Evolutionary conservation across 2,888 invertebrate species (phyloP).

Genomic region (Germaria angustata): DNA sequence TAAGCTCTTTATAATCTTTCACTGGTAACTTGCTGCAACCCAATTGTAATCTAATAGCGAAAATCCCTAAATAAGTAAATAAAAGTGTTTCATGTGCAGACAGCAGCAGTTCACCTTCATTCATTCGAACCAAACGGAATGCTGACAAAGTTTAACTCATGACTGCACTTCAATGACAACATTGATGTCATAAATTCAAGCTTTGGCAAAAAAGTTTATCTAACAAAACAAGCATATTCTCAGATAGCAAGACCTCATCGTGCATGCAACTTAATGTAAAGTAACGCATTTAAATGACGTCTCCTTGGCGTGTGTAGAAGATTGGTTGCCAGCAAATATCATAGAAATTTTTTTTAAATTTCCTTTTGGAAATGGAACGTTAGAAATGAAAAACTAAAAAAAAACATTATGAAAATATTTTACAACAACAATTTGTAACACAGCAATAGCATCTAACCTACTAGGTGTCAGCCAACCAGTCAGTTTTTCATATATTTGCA

Average conservation of each 20-base stretch:
- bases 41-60: neutral
- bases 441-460: neutral
- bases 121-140: neutral
- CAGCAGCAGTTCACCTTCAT: neutral
- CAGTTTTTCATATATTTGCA: neutral
- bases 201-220: constrained; percentile 46
- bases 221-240: neutral
- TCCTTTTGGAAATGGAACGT: neutral
- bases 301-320: neutral
- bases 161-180: constrained; percentile 35
- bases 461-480: neutral
- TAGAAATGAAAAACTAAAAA: neutral
- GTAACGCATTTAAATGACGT: constrained; percentile 30
- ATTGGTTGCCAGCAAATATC: constrained; percentile 28
- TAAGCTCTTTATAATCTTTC: constrained; percentile 6
- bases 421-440: neutral
- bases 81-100: neutral
- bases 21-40: neutral
- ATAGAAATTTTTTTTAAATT: constrained; percentile 3
- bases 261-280: constrained; percentile 25
- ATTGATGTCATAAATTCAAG: constrained; percentile 30
- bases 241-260: constrained; percentile 3
- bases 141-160: constrained; percentile 33
- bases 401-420: neutral
- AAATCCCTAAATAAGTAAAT: neutral